Evolutionary conservation across 53 echinoderm and acorn worm species (phyloP), one percentile per base, ranked within the genome.

Genomic region (Echinarachnius parma): DNA sequence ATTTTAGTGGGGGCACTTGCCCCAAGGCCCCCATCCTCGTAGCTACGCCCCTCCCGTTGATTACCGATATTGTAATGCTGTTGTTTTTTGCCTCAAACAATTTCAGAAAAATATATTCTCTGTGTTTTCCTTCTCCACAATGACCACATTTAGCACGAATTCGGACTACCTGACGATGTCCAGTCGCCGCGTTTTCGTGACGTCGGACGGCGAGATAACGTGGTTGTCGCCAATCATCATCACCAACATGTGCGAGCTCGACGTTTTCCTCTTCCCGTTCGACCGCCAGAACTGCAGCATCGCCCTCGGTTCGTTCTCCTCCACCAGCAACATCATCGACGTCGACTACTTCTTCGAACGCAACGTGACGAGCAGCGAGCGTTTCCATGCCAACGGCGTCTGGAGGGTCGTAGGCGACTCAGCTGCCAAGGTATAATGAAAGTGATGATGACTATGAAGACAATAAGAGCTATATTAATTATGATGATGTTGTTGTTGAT

Each of bases 211-310:
- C 3, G 0, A 42, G 16, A 49, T 80, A 4, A 39, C n/a, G 2
- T 85, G 85, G 85, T 59, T 80, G 31, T 45, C 80, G 21, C 75
- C 80, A 5, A 66, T 53, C 14, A 74, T 80, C 21, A 25, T 85
- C 29, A 61, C 63, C 27, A 33, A 27, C 20, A 47, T 75, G 10
- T 85, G 85, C 65, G 54, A 64, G 35, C 57, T 85, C 48, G 25
- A 75, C 42, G 80, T 80, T 30, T 9, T 21, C 2, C 47, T 56
- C 29, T 85, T 85, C 56, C 85, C 85, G 4, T 85, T 85, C 23
- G 85, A 85, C 31, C 34, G 24, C 14, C 85, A 85, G 39, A 16
- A n/a, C 18, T 85, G 85, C 42, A 45, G 53, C 28, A 27, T 80
- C 33, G 58, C 46, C 1, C 47, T 80, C 23, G 46, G 49, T 15